Evolutionary conservation across 2,888 invertebrate genomes (phyloP).

Genomic region (Crocallis elinguaria): DNA sequence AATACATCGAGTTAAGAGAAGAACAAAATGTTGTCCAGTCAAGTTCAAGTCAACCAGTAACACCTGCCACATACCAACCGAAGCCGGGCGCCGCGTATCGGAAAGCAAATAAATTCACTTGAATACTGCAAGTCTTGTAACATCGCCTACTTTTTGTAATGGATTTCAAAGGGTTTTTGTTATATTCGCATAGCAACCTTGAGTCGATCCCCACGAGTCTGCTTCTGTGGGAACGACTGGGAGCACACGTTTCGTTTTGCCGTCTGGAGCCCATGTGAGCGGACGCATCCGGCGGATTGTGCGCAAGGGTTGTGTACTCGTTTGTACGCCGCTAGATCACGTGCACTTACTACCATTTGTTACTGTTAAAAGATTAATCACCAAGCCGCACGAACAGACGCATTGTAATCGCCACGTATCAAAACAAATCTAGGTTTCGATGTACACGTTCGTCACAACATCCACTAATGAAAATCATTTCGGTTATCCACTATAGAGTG

Average conservation of each 20-base stretch:
- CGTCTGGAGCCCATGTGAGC: conserved; percentile 81
- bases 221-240: conserved; percentile 77
- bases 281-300: conserved; percentile 71
- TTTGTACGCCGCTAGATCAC: conserved; percentile 46
- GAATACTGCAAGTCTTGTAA: conserved; percentile 62
- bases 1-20: conserved; percentile 48
- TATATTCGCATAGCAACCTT: conserved; percentile 76
- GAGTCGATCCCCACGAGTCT: conserved; percentile 70
- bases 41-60: conserved; percentile 63
- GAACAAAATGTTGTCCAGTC: conserved; percentile 71
- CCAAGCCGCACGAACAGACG: conserved; percentile 19
- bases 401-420: conserved; percentile 31
- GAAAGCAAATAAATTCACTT: conserved; percentile 64
- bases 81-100: conserved; percentile 53
- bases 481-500: background rate
- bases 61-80: conserved; percentile 68
- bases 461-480: conserved; percentile 11
- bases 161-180: conserved; percentile 69
- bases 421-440: conserved; percentile 31
- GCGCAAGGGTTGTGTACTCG: conserved; percentile 51
- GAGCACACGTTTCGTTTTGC: conserved; percentile 69
- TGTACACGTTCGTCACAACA: conserved; percentile 4
- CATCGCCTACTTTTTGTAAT: conserved; percentile 67
- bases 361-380: conserved; percentile 53
- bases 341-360: conserved; percentile 65